Percentiles rank a stretch among this genome's conserved stretches.
These are phyloP conservation scores for Druon quercuslanigerum DNA, from an alignment of 1,140 invertebrate species.

Conservation along the genomic window DNA sequence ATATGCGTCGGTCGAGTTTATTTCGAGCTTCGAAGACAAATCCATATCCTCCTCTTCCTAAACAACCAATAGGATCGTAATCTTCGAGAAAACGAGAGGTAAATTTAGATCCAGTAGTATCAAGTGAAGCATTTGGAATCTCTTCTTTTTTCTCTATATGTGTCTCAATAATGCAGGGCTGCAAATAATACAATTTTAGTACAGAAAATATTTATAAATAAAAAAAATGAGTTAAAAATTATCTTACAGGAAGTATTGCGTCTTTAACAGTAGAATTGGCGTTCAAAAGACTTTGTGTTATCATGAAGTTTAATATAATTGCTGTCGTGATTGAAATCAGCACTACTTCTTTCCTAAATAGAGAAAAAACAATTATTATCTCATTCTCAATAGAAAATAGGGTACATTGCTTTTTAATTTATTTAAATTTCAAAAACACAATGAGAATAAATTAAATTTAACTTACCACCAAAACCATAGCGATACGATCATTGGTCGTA, in stretches of 20 bases:
- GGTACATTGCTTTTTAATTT: too few relatives aligned
- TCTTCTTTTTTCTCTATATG: conserved; percentile 64
- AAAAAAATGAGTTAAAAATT: conserved; percentile 35
- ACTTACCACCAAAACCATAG: conserved; percentile 88
- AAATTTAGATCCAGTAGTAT: conserved; percentile 69
- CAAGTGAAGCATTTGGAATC: conserved; percentile 39
- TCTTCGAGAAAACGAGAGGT: conserved; percentile 88
- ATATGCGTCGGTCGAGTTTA: conserved; percentile 95
- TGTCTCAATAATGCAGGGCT: conserved; percentile 64
- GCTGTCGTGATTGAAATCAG: conserved; percentile 82
- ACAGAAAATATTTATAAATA: conserved; percentile 15
- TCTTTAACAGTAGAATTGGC: conserved; percentile 53
- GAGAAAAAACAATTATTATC: conserved; percentile 36
- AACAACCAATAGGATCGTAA: conserved; percentile 88
- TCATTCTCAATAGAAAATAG: neutral
- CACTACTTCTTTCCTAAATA: conserved; percentile 83
- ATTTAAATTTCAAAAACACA: neutral
- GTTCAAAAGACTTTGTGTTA: conserved; percentile 72
- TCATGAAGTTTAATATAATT: conserved; percentile 78
- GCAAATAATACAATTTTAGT: conserved; percentile 17
- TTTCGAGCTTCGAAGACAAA: conserved; percentile 97
- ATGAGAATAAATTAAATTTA: neutral
- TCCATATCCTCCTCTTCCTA: conserved; percentile 97
- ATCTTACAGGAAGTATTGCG: conserved; percentile 58
- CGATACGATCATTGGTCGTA: conserved; percentile 80